Base-by-base conservation (phyloP, 2,797 vertebrate genomes). In the Tinamus major region DNA sequence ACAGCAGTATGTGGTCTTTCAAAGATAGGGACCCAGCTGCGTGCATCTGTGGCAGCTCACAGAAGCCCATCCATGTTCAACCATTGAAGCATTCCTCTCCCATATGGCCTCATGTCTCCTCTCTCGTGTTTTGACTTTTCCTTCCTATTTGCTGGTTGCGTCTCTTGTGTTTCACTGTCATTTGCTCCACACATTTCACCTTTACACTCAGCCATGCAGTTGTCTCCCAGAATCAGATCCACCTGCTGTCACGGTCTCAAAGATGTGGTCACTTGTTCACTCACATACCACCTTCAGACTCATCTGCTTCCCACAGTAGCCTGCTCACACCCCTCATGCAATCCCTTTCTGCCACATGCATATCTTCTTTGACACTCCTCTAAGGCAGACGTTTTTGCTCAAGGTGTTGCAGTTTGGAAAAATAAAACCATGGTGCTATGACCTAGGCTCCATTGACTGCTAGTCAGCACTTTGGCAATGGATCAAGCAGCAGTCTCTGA, bases 391-490 rank as follows among this genome's bases (percentile, higher is more conserved):
- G 82, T 63, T 77, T 82, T 89, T 53, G n/a, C 84, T 93, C 75
- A 87, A 83, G 33, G 39, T 65, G 78, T 78, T 78, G 58, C 83
- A 87, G 67, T 87, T 75, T 93, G 92, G 81, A 92, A 89, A 91
- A 90, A 90, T 74, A 82, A 77, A 94, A 83, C 65, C 42, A 31
- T 84, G 77, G 90, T 93, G 86, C 35, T 46, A 11, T 55, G 83
- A 65, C 95, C 90, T 85, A 76, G 89, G 69, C 65, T 64, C 64
- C 7, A 10, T 79, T 56, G 85, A 67, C 55, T 91, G 87, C 87
- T 91, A 31, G 71, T 92, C 90, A 90, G 79, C 48, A 33, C 41
- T 79, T 89, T 97, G 95, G 93, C 91, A 89, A 93, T 79, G 65
- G 72, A 70, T 92, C 91, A 92, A 91, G 46, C 87, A 92, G 93